Evolutionary conservation across 2,888 invertebrate genomes (phyloP), one percentile per base, ranked within the genome.

Genomic region (Helicoverpa assulta): DNA sequence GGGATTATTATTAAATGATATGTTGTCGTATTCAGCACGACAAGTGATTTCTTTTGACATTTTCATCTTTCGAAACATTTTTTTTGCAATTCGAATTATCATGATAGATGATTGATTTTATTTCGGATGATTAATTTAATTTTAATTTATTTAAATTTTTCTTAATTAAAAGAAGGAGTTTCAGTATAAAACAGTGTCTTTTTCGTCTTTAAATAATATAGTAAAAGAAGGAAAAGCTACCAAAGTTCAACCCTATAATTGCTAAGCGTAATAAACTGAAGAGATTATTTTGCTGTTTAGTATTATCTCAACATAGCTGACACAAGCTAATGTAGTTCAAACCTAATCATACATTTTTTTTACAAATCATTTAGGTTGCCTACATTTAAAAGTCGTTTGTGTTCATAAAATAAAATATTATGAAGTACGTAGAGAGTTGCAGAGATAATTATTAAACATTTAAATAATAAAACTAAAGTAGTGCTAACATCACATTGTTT

Each of bases 401-500:
- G 40, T 40, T 65, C 72, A 66, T 65, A 19, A 64, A 63, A 54
- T 73, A 51, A 50, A 77, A 73, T 61, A 16, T 71, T 58, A n/a
- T 47, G 16, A 47, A n/a, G 16, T 43, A 58, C 21, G 63, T 63
- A 63, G 54, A 55, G 33, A 69, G 37, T 67, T 62, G 61, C 12
- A 62, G 72, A 69, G 43, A 78, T 79, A 82, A 85, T 80, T 81
- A 76, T 63, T 83, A 84, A 84, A 85, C 83, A 81, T 71, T 85
- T 88, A 86, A 80, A 86, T 83, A 82, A 85, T 90, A 89, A 58
- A 81, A 74, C 83, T 83, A 82, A 83, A 76, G 78, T 88, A 90
- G 87, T 78, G 73, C 91, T 91, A 91, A 89, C 85, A 91, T 91
- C 91, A 91, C 91, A 91, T 87, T 90, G 85, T 86, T 88, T 83